Base-by-base conservation (phyloP, 2,113 vertebrate genomes). In the Gorsachius goisagi region DNA sequence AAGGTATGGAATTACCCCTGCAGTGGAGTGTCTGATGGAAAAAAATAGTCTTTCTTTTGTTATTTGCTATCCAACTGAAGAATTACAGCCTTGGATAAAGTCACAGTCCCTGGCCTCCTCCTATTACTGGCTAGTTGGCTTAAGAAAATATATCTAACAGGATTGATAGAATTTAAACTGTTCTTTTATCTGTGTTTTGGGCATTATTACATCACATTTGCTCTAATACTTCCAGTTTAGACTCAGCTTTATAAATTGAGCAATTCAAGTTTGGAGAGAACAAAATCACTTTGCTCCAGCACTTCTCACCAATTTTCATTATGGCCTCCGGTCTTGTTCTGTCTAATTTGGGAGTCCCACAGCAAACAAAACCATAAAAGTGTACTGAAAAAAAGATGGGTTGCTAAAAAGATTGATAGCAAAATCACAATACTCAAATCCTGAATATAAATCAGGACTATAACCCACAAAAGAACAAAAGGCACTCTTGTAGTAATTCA, bases 381-480 rank as follows among this genome's bases (percentile, higher is more conserved):
- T 11, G 12, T 37, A 47, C 9, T 17, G 11, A 28, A 72, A 67
- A 80, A 67, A 8, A 8, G 4, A 28, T 1, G 9, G 1, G 2
- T 69, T 67, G 37, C 33, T 84, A 33, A 74, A 69, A 71, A 85
- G 56, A 87, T 78, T 82, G 66, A 91, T 78, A 75, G 30, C 11
- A 85, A 93, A 96, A 85, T 88, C 69, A 85, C 30, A 81, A 35
- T 75, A 60, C 58, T 82, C 47, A 12, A 58, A 35, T 64, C 41
- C 33, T 88, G 85, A 90, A 83, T 93, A 64, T 55, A 63, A 95
- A 91, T 74, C 27, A 6, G 60, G 37, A 85, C 44, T 94, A 66
- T 52, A 91, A 78, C 16, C 27, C 77, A 91, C 21, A 75, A 75
- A 91, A 93, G 84, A 93, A 91, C 66, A 96, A 96, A 89, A 93